phyloP scores from a whole-genome alignment of 2,113 vertebrate species.

The Cichladusa arquata region DNA sequence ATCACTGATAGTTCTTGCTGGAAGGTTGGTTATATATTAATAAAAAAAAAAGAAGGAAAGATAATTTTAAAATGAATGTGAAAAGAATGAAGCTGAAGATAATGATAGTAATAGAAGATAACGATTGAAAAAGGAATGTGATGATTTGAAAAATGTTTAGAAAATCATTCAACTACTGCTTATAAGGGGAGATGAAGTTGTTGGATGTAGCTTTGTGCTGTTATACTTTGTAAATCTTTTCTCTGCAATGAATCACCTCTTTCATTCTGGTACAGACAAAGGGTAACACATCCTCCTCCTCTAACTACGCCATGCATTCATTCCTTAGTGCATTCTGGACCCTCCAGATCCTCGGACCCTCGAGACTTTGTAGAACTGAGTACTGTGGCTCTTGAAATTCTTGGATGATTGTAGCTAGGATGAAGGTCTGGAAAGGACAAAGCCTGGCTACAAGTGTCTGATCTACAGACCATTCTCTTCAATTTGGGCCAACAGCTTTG shows the following conservation, averaged over 20 bases:
- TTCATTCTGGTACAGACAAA: neutral
- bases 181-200: neutral
- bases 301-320: neutral
- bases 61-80: neutral
- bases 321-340: neutral
- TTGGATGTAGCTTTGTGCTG: neutral
- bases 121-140: neutral
- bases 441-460: neutral
- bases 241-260: neutral
- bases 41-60: neutral
- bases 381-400: neutral
- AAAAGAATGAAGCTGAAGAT: neutral
- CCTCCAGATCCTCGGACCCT: rapidly evolving
- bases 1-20: neutral
- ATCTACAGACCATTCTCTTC: neutral
- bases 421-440: neutral
- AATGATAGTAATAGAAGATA: neutral
- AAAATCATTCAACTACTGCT: neutral
- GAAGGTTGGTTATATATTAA: neutral
- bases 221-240: neutral
- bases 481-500: neutral
- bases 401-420: neutral
- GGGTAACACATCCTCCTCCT: neutral
- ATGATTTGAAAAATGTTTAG: constrained; percentile 17
- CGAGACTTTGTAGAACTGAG: neutral